Conservation (phyloP, 2,888 invertebrate species). For the Polylopha cassiicola region DNA sequence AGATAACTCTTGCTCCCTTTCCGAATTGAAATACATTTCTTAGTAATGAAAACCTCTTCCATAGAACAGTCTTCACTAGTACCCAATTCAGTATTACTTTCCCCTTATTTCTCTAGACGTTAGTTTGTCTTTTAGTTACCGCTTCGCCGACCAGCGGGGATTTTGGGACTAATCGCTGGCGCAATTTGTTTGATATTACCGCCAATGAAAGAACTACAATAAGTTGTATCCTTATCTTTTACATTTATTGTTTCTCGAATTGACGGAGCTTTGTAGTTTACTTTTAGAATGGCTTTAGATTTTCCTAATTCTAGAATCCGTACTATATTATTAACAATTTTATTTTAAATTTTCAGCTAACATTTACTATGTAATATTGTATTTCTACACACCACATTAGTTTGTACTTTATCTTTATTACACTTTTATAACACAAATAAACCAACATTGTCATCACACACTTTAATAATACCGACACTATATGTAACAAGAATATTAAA, state of each 20-base stretch:
- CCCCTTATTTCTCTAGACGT: slow-evolving; percentile 15
- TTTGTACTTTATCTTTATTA: slow-evolving; percentile 13
- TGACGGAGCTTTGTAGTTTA: slow-evolving; percentile 50
- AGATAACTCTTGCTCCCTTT: neutral
- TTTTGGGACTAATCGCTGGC: slow-evolving; percentile 47
- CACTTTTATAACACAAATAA: slow-evolving; percentile 22
- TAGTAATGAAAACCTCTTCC: neutral
- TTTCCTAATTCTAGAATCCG: slow-evolving; percentile 28
- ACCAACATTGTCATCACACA: slow-evolving; percentile 23
- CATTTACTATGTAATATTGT: slow-evolving; percentile 24
- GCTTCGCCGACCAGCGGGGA: slow-evolving; percentile 67
- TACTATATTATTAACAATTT: slow-evolving; percentile 32
- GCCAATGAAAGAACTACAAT: slow-evolving; percentile 34
- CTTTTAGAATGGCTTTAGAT: slow-evolving; percentile 56
- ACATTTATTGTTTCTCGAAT: slow-evolving; percentile 44
- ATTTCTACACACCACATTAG: slow-evolving; percentile 3
- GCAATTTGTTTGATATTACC: slow-evolving; percentile 39
- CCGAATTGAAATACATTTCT: too few relatives aligned
- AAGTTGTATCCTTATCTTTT: neutral
- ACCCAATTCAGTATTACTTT: slow-evolving; percentile 1
- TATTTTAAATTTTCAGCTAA: slow-evolving; percentile 50
- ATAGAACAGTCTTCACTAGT: slow-evolving; percentile 1
- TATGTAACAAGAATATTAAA: slow-evolving; percentile 7
- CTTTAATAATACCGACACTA: slow-evolving; percentile 17
- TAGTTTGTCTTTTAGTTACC: slow-evolving; percentile 37